Base-by-base conservation (phyloP, 2,113 vertebrate genomes). In the Eonycteris spelaea region DNA sequence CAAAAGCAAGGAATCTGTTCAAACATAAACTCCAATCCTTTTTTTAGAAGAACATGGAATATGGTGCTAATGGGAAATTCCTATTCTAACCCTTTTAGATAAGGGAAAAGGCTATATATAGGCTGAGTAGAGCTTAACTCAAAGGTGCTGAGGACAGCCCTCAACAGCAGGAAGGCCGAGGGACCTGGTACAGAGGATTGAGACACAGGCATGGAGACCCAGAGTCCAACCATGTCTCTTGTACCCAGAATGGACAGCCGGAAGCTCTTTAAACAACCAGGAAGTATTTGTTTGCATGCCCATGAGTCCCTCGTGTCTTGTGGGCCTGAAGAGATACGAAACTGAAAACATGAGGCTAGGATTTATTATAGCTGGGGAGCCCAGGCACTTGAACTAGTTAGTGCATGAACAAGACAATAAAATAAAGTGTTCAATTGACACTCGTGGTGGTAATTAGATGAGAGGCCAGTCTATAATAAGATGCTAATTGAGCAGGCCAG, bases 401-500 rank as follows among this genome's bases (percentile, higher is more conserved):
- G 35, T 61, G 0, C 70, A 30, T 57, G 80, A 78, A 92, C 75
- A 63, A 97, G 95, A 86, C 80, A 90, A 67, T 96, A 83, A 94
- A 98, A 77, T 94, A 43, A 96, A 95, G 26, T 74, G 57, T 80
- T 96, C 75, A 73, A 28, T 77, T 92, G 87, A 95, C 59, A 59
- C 21, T 1, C 6, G 4, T 79, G 92, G 7, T 79, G 92, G 90
- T 95, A 70, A 92, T 95, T 97, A 97, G 67, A 65, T 48, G 26
- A 30, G 82, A 92, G 88, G 51, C 80, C 78, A 77, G 51, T 61
- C 83, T 90, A 38, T 94, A 96, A 94, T 93, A 67, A 96, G 92
- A 53, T 57, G 75, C 92, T 97, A 95, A 97, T 96, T 96, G 77
- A 85, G 35, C 90, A 78, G 70, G 73, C 63, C 97, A 80, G 79